phyloP scores from a whole-genome alignment of 2,113 vertebrate species.

The Martes martes region DNA sequence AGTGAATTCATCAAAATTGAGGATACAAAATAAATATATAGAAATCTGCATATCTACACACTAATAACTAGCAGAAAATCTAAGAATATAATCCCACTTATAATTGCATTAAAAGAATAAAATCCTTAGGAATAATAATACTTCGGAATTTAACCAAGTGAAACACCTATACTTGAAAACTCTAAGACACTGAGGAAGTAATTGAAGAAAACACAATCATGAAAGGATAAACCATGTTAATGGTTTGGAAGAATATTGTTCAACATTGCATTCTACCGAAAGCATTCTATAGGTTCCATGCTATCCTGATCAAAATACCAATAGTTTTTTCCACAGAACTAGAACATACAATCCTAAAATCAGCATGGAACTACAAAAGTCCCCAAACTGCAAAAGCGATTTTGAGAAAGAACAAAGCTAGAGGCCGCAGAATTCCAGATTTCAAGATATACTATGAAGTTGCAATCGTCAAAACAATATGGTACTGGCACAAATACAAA shows the following conservation, averaged over 20 bases:
- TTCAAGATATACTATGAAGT: neutral
- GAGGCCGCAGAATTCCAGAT: neutral
- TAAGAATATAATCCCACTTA: neutral
- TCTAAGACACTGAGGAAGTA: neutral
- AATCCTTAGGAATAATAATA: neutral
- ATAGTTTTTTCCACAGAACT: neutral
- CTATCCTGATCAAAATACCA: neutral
- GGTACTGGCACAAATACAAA: neutral
- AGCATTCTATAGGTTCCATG: neutral
- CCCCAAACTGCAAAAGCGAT: neutral
- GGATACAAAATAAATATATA: neutral
- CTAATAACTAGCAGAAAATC: neutral
- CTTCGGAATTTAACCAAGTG: neutral
- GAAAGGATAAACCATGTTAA: neutral
- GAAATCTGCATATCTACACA: neutral
- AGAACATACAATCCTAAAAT: neutral
- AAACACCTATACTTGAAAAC: neutral
- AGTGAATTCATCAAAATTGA: neutral
- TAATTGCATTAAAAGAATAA: neutral
- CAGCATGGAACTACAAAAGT: neutral
- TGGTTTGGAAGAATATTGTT: neutral
- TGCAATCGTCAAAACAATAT: neutral
- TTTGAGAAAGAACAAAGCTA: neutral
- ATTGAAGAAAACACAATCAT: neutral
- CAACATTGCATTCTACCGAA: neutral